A percentile compares a stretch with the other conserved stretches of the same genome.
Evolutionary conservation across 2,888 invertebrate genomes (phyloP).

Genomic region (Yponomeuta plumbellus): DNA sequence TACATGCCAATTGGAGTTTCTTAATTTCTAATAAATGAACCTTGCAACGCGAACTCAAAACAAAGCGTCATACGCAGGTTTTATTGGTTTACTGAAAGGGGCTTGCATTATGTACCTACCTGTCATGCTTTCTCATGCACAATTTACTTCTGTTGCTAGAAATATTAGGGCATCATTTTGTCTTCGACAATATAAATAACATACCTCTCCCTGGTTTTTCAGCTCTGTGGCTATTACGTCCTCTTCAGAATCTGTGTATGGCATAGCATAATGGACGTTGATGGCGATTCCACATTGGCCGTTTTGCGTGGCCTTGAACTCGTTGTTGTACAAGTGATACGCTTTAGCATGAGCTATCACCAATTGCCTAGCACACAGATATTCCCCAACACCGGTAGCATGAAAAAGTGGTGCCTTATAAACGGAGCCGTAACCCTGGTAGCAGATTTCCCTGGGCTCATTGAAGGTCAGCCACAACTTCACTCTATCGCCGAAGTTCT

Average conservation of each 20-base stretch:
- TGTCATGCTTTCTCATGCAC: too few relatives aligned
- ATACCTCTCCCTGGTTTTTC: conserved; percentile 27
- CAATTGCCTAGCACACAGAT: conserved; percentile 69
- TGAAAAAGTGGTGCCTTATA: conserved; percentile 40
- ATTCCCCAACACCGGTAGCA: conserved; percentile 57
- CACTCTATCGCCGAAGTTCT: conserved; percentile 68
- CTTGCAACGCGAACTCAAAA: too few relatives aligned
- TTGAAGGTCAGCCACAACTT: conserved; percentile 79
- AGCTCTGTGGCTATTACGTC: conserved; percentile 40
- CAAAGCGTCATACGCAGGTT: too few relatives aligned
- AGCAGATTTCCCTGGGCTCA: conserved; percentile 49
- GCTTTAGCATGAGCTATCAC: conserved; percentile 71
- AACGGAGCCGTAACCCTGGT: conserved; percentile 11
- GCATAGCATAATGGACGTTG: conserved; percentile 32
- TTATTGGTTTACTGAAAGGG: too few relatives aligned
- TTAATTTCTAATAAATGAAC: too few relatives aligned
- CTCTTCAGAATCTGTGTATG: conserved; percentile 31
- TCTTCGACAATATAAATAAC: too few relatives aligned
- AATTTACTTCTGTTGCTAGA: too few relatives aligned
- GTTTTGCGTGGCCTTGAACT: conserved; percentile 29
- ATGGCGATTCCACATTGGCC: conserved; percentile 35
- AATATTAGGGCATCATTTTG: too few relatives aligned
- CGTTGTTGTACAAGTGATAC: conserved; percentile 29
- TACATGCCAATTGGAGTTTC: too few relatives aligned
- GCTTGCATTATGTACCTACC: too few relatives aligned